Conservation (phyloP, 2,797 vertebrate species). For the Coregonus suidteri region DNA sequence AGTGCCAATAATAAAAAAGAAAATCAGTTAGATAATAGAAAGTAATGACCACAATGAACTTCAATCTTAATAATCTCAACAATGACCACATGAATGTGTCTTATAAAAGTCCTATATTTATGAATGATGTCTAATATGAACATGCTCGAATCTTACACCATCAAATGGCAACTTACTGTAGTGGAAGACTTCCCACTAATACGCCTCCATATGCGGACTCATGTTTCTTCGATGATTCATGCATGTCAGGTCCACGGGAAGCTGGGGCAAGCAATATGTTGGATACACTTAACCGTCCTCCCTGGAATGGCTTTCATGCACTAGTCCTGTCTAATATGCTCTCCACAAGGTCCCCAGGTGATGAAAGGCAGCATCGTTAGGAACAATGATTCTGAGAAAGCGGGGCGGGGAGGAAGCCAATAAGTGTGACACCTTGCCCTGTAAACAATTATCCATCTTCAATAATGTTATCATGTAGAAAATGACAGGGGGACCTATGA, state of each 20-base stretch:
- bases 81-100: not conserved
- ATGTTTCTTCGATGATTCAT: no score
- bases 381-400: not conserved
- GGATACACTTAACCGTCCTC: conserved; percentile 29
- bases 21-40: no score
- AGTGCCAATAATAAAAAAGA: no score
- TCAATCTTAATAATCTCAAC: no score
- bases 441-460: not conserved
- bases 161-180: not conserved
- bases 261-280: no score
- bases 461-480: not conserved
- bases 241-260: no score
- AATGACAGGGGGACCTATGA: not conserved
- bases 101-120: not conserved
- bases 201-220: not conserved
- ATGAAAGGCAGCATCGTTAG: conserved; percentile 48
- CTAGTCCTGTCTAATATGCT: conserved; percentile 63
- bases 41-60: no score
- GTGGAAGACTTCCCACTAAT: not conserved
- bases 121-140: not conserved
- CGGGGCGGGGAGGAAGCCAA: not conserved
- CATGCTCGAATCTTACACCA: no score
- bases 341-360: conserved; percentile 62
- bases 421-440: not conserved
- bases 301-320: conserved; percentile 60